A percentile compares a stretch with the other conserved stretches of the same genome.
Evolutionary conservation across 1,140 invertebrate species (phyloP).

Genomic region (Drosophila aff.): DNA sequence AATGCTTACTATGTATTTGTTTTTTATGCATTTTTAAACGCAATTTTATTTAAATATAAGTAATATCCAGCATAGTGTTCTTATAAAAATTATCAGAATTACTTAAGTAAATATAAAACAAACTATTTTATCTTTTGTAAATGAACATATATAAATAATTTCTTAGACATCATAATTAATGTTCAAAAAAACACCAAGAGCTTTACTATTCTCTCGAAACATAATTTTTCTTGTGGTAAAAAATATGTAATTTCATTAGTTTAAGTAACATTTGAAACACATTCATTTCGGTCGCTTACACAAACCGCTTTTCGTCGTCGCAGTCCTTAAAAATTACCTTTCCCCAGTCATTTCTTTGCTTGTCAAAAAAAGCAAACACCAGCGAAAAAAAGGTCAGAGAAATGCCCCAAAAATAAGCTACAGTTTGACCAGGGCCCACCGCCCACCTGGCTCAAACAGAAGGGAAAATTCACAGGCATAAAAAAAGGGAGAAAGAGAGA

Average conservation of each 20-base stretch:
- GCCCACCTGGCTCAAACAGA: conserved; percentile 29
- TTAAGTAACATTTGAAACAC: conserved; percentile 39
- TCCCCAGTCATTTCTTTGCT: conserved; percentile 1
- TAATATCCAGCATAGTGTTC: no score
- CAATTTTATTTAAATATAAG: no score
- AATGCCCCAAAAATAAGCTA: conserved; percentile 27
- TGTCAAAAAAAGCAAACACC: conserved; percentile 30
- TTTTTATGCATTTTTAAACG: no score
- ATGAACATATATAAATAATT: no score
- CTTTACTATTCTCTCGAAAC: no score
- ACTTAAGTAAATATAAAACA: no score
- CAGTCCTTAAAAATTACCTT: conserved; percentile 42
- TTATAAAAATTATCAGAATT: no score
- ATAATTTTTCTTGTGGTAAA: background rate
- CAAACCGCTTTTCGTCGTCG: background rate
- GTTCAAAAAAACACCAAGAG: no score
- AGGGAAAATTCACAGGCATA: background rate
- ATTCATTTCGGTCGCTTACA: conserved; percentile 17
- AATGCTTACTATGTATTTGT: no score
- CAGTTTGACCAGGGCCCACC: conserved; percentile 21
- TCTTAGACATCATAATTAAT: no score
- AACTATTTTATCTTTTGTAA: no score
- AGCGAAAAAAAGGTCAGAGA: conserved; percentile 24
- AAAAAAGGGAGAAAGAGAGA: background rate
- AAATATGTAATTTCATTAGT: conserved; percentile 35